Evolutionary conservation across 2,888 invertebrate species (phyloP), one percentile per base, ranked within the genome.

Genomic region (Scaptomyza parva): DNA sequence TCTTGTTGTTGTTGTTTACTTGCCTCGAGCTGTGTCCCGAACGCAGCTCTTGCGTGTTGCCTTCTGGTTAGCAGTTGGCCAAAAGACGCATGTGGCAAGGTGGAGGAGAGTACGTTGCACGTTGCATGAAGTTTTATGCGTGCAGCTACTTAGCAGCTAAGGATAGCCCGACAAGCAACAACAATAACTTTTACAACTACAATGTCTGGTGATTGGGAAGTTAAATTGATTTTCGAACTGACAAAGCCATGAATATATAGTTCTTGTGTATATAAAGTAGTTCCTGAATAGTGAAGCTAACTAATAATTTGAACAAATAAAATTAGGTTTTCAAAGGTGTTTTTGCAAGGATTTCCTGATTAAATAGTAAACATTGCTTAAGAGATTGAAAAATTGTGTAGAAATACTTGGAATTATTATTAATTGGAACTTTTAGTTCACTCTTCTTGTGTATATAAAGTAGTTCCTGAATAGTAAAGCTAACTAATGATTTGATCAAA

Each of bases 41-140:
- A 45, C 57, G 68, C 64, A 73, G 67, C 63, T 86, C 60, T 82
- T 82, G 82, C 82, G 82, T 82, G 87, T 82, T 82, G 72, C 87
- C 72, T 86, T 82, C 80, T 86, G 82, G 82, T 86, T 84, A 75
- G 54, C 14, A 14, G 35, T 35, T n/a, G 3, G 12, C 28, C 22
- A 3, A 12, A 4, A 12, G 33, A 12, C 1, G 33, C 2, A 33
- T 5, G 35, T 1, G n/a, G n/a, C 5, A 14, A 35, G 14, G 12
- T n/a, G n/a, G n/a, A n/a, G n/a, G 35, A 35, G 33, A 35, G 7
- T 17, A 35, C 35, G 35, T 35, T 35, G 35, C 35, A 37, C 37
- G 14, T 17, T 37, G 37, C 37, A 37, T 6, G 20, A 61, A 72
- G 67, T 62, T 74, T 67, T 63, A 71, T 76, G 74, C 76, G 76